phyloP scores from a whole-genome alignment of 2,113 vertebrate genomes.

The Erinaceus europaeus region DNA sequence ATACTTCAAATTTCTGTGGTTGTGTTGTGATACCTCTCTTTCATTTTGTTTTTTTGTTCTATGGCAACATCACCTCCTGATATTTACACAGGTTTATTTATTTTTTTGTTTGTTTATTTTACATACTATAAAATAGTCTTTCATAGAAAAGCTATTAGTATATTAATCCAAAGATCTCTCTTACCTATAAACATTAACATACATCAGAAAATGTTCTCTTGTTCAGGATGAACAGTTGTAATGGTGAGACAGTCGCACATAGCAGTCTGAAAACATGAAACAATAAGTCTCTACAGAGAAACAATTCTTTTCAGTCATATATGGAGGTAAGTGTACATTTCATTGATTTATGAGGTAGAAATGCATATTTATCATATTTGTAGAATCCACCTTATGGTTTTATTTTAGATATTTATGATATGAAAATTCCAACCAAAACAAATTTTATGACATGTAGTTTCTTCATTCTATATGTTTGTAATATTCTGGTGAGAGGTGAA shows the following conservation, averaged over 20 bases:
- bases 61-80: slow-evolving; percentile 47
- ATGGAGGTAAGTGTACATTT: background rate
- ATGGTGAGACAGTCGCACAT: background rate
- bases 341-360: background rate
- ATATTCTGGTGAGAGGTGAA: background rate
- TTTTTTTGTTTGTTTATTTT: slow-evolving; percentile 72
- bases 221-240: background rate
- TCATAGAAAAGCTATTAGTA: slow-evolving; percentile 61
- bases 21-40: too few relatives aligned
- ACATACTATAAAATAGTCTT: slow-evolving; percentile 63
- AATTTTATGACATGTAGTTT: background rate
- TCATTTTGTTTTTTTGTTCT: too few relatives aligned
- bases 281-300: background rate
- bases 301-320: background rate
- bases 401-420: background rate
- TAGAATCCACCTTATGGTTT: background rate
- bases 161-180: slow-evolving; percentile 51
- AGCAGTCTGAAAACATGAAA: slow-evolving; percentile 1
- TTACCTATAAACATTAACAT: slow-evolving; percentile 47
- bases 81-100: slow-evolving; percentile 59
- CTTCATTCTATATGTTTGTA: background rate
- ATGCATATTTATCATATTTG: background rate
- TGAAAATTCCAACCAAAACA: background rate
- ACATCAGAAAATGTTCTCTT: slow-evolving; percentile 29
- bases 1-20: slow-evolving; percentile 47